phyloP scores from a whole-genome alignment of 2,888 invertebrate species.

The Neoaliturus tenellus region DNA sequence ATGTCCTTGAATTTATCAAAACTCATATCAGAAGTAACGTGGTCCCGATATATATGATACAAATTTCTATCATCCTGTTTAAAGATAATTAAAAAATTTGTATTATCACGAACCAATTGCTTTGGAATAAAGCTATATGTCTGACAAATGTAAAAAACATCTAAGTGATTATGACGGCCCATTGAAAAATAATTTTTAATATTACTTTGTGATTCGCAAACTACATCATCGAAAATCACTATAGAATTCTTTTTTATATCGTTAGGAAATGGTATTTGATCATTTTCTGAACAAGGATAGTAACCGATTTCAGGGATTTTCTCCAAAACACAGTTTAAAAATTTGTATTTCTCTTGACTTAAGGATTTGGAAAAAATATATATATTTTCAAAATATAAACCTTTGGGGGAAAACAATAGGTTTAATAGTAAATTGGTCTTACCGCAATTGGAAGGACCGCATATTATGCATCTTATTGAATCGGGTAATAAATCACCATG shows the following conservation, averaged over 20 bases:
- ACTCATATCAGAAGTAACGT: conserved; percentile 52
- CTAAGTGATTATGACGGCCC: conserved; percentile 52
- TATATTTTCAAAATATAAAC: conserved; percentile 51
- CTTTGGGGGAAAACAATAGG: conserved; percentile 39
- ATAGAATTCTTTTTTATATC: conserved; percentile 39
- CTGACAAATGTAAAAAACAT: conserved; percentile 53
- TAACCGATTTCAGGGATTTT: conserved; percentile 28
- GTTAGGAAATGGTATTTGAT: conserved; percentile 7
- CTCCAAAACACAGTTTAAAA: too few relatives aligned
- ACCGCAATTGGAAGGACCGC: conserved; percentile 32
- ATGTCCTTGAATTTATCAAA: conserved; percentile 66
- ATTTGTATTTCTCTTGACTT: conserved; percentile 50
- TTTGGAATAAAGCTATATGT: conserved; percentile 67
- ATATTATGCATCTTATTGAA: conserved; percentile 34
- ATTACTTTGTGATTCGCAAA: conserved; percentile 43
- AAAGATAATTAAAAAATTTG: conserved; percentile 70
- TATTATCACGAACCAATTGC: conserved; percentile 70
- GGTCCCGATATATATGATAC: conserved; percentile 65
- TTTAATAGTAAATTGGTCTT: conserved; percentile 55
- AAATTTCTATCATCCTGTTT: conserved; percentile 70
- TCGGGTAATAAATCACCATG: conserved; percentile 41
- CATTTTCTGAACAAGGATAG: conserved; percentile 15
- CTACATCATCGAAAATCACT: conserved; percentile 53
- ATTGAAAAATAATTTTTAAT: conserved; percentile 41
- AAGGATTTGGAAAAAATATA: conserved; percentile 54